Base-by-base conservation (phyloP, 2,888 invertebrate species). In the Saturnia japonica region DNA sequence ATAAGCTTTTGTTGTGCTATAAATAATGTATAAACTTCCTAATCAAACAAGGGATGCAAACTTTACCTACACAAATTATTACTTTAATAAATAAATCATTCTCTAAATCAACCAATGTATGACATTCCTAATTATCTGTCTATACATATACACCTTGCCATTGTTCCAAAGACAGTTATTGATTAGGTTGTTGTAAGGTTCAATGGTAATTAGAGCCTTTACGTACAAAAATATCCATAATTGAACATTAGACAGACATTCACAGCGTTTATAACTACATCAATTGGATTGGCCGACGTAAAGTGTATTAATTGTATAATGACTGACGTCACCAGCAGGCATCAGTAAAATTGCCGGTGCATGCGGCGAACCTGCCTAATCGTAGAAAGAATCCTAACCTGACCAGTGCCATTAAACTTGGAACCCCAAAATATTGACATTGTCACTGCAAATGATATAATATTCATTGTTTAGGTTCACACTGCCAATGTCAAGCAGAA, bases 21-120 rank as follows among this genome's bases (percentile, higher is more conserved):
- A 80, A 79, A 82, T 82, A 77, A 81, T 81, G 76, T 77, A 82
- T 81, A 75, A 74, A 74, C 68, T 73, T 73, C 72, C 72, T 70
- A 78, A 71, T 68, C 74, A 77, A 64, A 64, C 40, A 25, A 34
- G 40, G 51, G 40, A 47, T 28, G 25, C 57, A 4, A 60, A 28
- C 57, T 60, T 28, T 60, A 60, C 14, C 25, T 28, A 60, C 14
- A 60, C 16, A 28, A 68, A 47, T 43, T 51, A 68, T 47, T 19
- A 68, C 19, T 51, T 60, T 60, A 25, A 57, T 14, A 57, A 51
- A 51, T 51, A 51, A 51, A 51, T 51, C 8, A 22, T 22, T 54
- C 19, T 54, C 19, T 54, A 22, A 54, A 54, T 22, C 2, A 7
- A 8, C 22, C 22, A 12, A 34, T 43, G 12, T 43, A 14, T 43